Percentiles rank a stretch among this genome's conserved stretches.
Evolutionary conservation across 2,888 invertebrate genomes (phyloP).

Genomic region (Belgica antarctica): DNA sequence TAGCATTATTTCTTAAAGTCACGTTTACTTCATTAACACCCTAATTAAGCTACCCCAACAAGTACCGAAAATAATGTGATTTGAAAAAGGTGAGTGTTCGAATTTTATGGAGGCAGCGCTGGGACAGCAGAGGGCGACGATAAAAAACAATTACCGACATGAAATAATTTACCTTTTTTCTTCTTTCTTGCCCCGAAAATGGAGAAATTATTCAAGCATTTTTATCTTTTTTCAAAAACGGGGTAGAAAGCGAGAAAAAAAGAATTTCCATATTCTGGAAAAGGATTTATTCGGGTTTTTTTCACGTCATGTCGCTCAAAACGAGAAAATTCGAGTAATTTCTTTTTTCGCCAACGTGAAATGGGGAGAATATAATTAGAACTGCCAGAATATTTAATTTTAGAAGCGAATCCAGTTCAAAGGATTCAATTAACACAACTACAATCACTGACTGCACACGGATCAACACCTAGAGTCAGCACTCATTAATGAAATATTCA

Average conservation of each 20-base stretch:
- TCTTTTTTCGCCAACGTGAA: not conserved
- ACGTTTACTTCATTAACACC: no score
- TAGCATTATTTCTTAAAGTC: no score
- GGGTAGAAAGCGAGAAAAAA: not conserved
- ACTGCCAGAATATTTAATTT: constrained; percentile 8
- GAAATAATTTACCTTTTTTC: constrained; percentile 2
- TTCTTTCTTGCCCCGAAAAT: no score
- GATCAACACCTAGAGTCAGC: no score
- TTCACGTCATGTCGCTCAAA: no score
- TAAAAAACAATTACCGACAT: constrained; percentile 11
- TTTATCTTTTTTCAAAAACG: constrained; percentile 22
- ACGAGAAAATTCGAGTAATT: not conserved
- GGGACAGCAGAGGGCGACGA: constrained; percentile 2
- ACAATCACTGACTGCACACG: no score
- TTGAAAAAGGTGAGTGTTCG: not conserved
- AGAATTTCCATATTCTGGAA: not conserved
- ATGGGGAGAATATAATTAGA: not conserved
- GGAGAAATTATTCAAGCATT: constrained; percentile 1
- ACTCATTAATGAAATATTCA: no score
- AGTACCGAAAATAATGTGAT: no score
- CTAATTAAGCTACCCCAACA: no score
- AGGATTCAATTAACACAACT: constrained; percentile 5
- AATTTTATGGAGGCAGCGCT: not conserved
- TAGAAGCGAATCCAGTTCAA: not conserved
- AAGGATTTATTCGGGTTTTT: not conserved